Base-by-base conservation (phyloP, 2,888 invertebrate genomes). In the Cheilosia variabilis region DNA sequence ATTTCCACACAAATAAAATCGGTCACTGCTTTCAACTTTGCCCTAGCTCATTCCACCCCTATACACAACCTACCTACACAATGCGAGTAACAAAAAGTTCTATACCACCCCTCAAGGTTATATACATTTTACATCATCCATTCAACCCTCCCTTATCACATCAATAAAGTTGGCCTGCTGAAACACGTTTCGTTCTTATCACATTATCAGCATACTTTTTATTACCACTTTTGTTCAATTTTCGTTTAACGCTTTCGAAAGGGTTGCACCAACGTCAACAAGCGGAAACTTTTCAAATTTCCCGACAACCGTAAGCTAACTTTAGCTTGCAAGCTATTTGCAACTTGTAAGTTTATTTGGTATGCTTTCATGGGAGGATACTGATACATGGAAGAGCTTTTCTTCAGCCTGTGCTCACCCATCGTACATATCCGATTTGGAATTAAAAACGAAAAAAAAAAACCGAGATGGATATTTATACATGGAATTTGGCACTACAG, bases 121-220 rank as follows among this genome's bases (percentile, higher is more conserved):
- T 60, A 66, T 41, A 52, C 27, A 71, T 19, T 19, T 43, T 22
- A 19, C 10, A 15, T 24, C 37, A 10, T 52, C 52, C n/a, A 17
- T 13, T 27, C 24, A 52, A 24, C 43, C 41, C 19, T 52, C 17
- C 24, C 62, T 68, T 68, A 68, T 75, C 68, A 41, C 27, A 68
- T 62, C 37, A 27, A 80, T 62, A 73, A 68, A 80, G 69, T 58
- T 27, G 63, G 68, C 78, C 63, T 73, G 57, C 73, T 83, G 83
- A 63, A 68, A 57, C 68, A 78, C 68, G 41, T 68, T 63, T n/a
- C 41, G 69, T 79, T 83, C 52, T 45, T 73, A 63, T 78, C 78
- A 43, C 60, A 55, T 62, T 73, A 66, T 62, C 60, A 62, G 60
- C 65, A 55, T 50, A 73, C 47, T 41, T 53, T 37, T n/a, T 60